Base-by-base conservation (phyloP, 2,888 invertebrate genomes). In the Agrilus cyanescens region DNA sequence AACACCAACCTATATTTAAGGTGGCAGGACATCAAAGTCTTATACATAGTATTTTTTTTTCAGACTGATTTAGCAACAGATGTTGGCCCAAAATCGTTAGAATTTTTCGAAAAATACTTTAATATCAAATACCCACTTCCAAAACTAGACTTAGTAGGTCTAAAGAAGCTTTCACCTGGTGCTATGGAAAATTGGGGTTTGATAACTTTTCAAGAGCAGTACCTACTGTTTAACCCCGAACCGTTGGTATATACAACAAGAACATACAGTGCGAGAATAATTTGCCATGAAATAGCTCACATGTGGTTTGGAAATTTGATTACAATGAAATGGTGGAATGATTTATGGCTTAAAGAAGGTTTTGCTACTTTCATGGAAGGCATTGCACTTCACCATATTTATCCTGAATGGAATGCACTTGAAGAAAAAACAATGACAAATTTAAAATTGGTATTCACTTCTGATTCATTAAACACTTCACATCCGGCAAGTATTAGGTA, bases 221-320 rank as follows among this genome's bases (percentile, higher is more conserved):
- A 78, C 0, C 62, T 87, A 49, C 66, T 87, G 4, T 85, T 76
- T 54, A 81, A 84, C 38, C 70, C 72, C 32, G 66, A 72, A 20
- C 67, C 75, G 29, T 78, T 80, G 0, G 76, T 80, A 0, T 70
- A 75, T 46, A 58, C 72, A n/a, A 78, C 72, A 48, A 78, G 80
- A 59, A 74, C 78, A 53, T 59, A 72, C 32, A 75, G 81, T 6
- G 79, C 78, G 14, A 71, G 71, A 53, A 76, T 80, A 14, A 60
- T 63, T 32, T 59, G 64, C 3, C 72, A 73, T 53, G 62, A 68
- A 53, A 45, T 68, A 20, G 75, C 75, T 4, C 78, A 79, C 57
- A 77, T 76, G 52, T 87, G 87, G 87, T 88, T 88, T 62, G 87
- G 87, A 8, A 85, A 86, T 66, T 66, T 84, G 57, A 84, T 85